Base-by-base conservation (phyloP, 1,140 invertebrate genomes). In the Leptonema lineaticorne region DNA sequence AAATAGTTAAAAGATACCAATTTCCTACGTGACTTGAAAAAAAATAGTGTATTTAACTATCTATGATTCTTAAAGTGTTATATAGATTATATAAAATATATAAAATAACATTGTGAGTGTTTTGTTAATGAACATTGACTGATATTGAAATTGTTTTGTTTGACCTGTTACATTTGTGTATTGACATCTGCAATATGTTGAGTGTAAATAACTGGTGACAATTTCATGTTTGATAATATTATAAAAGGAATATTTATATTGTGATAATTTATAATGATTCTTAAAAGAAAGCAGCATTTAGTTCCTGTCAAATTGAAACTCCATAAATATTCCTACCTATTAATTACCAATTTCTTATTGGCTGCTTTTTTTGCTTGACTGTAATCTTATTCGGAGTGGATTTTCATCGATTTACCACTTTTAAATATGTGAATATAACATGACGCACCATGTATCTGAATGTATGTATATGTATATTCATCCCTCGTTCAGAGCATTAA, bases 221-320 rank as follows among this genome's bases (percentile, higher is more conserved):
- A 46, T 48, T 63, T 26, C 41, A 65, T 56, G 63, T 67, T 58
- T 18, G 37, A 67, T 29, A 56, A 28, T 67, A 56, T 50, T 56
- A 59, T 27, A 28, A 56, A 37, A 26, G 29, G 53, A 56, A 27
- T 59, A 63, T 67, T 53, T 68, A 57, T 65, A 68, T 62, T 73
- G 68, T 73, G 71, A 73, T 73, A 72, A 62, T 72, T 72, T 60
- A 46, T 45, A 62, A 68, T 58, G 68, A 73, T 60, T 68, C 62
- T 63, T 60, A 48, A 56, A 22, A 24, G 29, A 56, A 63, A 48
- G 63, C 67, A 68, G 63, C 59, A 48, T 69, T 69, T 58, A 68
- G 71, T 73, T 73, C 71, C 71, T 73, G 63, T 48, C 29, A 27
- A 28, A 64, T 16, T 50, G 20, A 53, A 64, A 50, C 48, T 66